phyloP scores from a whole-genome alignment of 1,140 invertebrate species.

The Drosophila orena region DNA sequence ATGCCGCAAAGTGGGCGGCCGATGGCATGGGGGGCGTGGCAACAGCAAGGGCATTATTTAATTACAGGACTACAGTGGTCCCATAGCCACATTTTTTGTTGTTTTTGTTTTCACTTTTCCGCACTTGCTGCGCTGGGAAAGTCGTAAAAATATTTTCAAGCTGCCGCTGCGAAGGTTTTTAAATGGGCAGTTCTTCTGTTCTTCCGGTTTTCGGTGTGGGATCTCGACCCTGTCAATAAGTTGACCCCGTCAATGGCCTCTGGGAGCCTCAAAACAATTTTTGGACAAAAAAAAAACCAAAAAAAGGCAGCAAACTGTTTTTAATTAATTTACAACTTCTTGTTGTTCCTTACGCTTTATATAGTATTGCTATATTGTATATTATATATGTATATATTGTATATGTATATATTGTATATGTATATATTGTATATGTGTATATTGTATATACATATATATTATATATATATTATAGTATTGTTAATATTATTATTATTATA shows the following conservation, averaged over 20 bases:
- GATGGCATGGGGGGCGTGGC: neutral
- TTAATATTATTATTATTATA: too few relatives aligned
- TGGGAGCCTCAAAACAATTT: slow-evolving; percentile 72
- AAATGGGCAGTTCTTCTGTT: neutral
- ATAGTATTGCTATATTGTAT: too few relatives aligned
- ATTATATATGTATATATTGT: too few relatives aligned
- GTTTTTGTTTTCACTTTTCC: slow-evolving; percentile 28
- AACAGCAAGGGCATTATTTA: slow-evolving; percentile 42
- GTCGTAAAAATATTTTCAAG: slow-evolving; percentile 70
- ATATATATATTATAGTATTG: too few relatives aligned
- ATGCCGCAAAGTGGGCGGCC: slow-evolving; percentile 5
- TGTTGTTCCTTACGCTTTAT: neutral
- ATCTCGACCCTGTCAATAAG: slow-evolving; percentile 37
- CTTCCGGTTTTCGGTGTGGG: neutral
- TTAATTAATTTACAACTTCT: slow-evolving; percentile 56
- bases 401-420: too few relatives aligned
- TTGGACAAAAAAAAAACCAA: slow-evolving; percentile 8
- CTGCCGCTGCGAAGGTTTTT: slow-evolving; percentile 8
- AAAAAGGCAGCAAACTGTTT: slow-evolving; percentile 38
- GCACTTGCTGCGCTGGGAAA: slow-evolving; percentile 13
- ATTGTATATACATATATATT: too few relatives aligned
- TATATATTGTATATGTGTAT: too few relatives aligned
- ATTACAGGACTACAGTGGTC: slow-evolving; percentile 54
- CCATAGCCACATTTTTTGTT: slow-evolving; percentile 7
- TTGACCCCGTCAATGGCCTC: slow-evolving; percentile 68